phyloP scores from a whole-genome alignment of 2,797 vertebrate genomes.

The Danio kyathit region DNA sequence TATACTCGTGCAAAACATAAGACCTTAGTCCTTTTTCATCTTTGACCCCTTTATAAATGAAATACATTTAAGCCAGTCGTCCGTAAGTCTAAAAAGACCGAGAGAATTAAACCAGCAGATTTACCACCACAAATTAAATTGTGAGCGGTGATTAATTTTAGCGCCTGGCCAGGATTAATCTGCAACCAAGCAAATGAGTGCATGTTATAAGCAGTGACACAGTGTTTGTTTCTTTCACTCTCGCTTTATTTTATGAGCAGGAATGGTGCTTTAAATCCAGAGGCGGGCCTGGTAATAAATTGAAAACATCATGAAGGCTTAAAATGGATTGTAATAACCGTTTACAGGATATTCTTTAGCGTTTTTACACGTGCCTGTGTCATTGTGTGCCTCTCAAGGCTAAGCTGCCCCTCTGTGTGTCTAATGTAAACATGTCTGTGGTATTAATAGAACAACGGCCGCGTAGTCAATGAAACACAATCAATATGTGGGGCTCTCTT shows the following conservation, averaged over 20 bases:
- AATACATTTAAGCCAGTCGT: background rate
- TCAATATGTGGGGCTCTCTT: conserved; percentile 38
- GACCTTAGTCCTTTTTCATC: no score
- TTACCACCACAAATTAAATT: conserved; percentile 34
- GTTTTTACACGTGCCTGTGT: background rate
- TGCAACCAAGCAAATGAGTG: background rate
- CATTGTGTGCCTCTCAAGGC: conserved; percentile 28
- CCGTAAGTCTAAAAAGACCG: background rate
- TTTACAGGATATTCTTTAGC: conserved; percentile 35
- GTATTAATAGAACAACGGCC: conserved; percentile 46
- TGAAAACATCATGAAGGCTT: conserved; percentile 17
- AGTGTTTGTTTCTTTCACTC: conserved; percentile 19
- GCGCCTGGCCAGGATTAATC: conserved; percentile 23
- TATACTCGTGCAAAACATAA: no score
- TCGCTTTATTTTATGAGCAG: background rate
- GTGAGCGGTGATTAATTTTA: conserved; percentile 26
- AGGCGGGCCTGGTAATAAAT: conserved; percentile 19
- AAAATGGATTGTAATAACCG: conserved; percentile 10
- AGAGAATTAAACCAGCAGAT: conserved; percentile 4
- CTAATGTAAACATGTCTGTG: conserved; percentile 39
- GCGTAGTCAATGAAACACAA: conserved; percentile 34
- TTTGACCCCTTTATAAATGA: background rate
- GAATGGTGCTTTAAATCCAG: conserved; percentile 24
- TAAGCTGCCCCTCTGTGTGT: conserved; percentile 21
- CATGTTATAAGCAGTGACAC: conserved; percentile 39